Evolutionary conservation across 2,797 vertebrate genomes (phyloP).

Genomic region (Neosilurus mollespiculum): DNA sequence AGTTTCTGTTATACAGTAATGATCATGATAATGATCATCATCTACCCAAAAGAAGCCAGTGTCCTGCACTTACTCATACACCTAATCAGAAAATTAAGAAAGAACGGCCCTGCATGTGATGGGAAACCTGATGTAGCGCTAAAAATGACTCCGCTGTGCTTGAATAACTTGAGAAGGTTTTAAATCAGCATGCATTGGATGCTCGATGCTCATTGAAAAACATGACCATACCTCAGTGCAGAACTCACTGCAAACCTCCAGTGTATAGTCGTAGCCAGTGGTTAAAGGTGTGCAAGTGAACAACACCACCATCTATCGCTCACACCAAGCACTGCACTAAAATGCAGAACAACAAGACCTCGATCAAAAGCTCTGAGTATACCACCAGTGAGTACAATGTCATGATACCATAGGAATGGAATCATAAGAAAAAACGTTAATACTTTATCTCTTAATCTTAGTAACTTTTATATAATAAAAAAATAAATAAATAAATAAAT

Average conservation of each 20-base stretch:
- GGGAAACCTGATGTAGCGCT: conserved; percentile 9
- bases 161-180: conserved; percentile 45
- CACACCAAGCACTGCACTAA: conserved; percentile 6
- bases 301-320: conserved; percentile 45
- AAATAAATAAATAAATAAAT: no score
- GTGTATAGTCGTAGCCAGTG: not conserved
- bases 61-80: not conserved
- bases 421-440: not conserved
- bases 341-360: conserved; percentile 16
- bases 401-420: not conserved
- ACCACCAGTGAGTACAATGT: not conserved
- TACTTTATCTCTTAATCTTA: not conserved
- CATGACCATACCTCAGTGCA: conserved; percentile 75
- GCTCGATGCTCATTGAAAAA: conserved; percentile 74
- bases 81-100: not conserved
- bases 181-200: conserved; percentile 66
- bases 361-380: not conserved
- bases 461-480: not conserved
- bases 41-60: not conserved
- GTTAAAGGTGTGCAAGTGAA: conserved; percentile 12
- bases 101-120: not conserved
- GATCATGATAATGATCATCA: not conserved
- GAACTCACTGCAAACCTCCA: conserved; percentile 51
- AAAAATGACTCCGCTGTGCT: conserved; percentile 34
- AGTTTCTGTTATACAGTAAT: not conserved